Base-by-base conservation (phyloP, 2,888 invertebrate genomes). In the Metopia argyrocephala region DNA sequence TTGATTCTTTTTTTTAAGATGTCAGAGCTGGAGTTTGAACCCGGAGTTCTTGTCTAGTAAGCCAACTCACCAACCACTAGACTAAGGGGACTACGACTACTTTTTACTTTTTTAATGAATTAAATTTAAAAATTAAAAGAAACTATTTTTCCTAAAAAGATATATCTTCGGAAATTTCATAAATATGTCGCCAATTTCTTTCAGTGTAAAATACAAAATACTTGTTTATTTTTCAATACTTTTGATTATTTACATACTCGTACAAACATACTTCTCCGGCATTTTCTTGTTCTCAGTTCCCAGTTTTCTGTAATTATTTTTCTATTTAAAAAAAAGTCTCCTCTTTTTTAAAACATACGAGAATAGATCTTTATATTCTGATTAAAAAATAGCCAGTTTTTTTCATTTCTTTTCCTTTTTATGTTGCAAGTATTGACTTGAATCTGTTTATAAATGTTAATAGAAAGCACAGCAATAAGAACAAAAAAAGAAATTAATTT, bases 281-380 rank as follows among this genome's bases (percentile, higher is more conserved):
- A 27, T 38, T 9, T 38, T 15, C n/a, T 28, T 70, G 48, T 50
- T 71, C 71, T 66, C 54, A 46, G 78, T 61, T 65, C n/a, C n/a
- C n/a, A n/a, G n/a, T n/a, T n/a, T n/a, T 64, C 7, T 38, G n/a
- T 50, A 50, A 18, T n/a, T 50, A 18, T 20, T 20, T 50, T 4
- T 2, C n/a, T n/a, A 20, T n/a, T 31, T 12, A 12, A 2, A 31
- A 31, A 0, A 31, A 31, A 31, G 7, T 38, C 3, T 38, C 38
- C 9, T 38, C 15, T 38, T 9, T 38, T 38, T 4, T 15, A 12
- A 15, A 38, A 38, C 27, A 25, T 56, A 56, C 50, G 21, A 52
- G 38, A 62, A n/a, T 20, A 76, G 74, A 81, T 81, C 64, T 64
- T n/a, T 20, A 69, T 28, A 54, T 59, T 74, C 59, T 76, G 80